Conservation (phyloP, 2,797 vertebrate species). For the Lophotriccus pileatus region DNA sequence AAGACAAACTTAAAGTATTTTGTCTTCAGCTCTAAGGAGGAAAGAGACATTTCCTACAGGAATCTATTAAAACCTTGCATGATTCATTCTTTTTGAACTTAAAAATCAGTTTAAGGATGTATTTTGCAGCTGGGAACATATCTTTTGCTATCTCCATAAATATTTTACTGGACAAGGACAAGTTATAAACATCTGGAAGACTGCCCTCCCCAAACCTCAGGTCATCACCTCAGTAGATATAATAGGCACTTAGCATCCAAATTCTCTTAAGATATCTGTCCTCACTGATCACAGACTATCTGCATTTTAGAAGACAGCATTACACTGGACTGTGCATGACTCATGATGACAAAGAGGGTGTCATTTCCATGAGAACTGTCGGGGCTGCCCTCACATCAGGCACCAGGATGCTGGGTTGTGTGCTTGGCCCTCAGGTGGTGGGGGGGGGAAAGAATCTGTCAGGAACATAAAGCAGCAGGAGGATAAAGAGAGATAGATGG, state of each 20-base stretch:
- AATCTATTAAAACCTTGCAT: not conserved
- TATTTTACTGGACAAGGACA: not conserved
- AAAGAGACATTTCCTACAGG: not conserved
- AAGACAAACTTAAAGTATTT: not conserved
- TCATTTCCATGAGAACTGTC: not conserved
- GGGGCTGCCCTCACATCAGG: not conserved
- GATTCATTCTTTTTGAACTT: not conserved
- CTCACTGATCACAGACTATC: not conserved
- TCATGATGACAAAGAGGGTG: not conserved
- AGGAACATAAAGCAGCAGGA: not conserved
- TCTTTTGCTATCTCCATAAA: not conserved
- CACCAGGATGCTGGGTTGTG: fast-evolving
- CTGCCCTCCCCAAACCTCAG: not conserved
- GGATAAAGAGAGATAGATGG: not conserved
- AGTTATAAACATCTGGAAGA: not conserved
- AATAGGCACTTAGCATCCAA: not conserved
- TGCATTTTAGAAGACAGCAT: not conserved
- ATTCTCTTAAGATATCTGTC: not conserved
- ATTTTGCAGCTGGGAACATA: not conserved
- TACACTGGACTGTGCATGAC: not conserved
- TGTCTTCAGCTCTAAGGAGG: not conserved
- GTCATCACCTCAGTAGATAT: not conserved
- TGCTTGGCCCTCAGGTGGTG: not conserved
- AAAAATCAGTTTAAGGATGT: not conserved
- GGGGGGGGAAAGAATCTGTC: not conserved